Base-by-base conservation (phyloP, 2,888 invertebrate species). In the Agrotis segetum region DNA sequence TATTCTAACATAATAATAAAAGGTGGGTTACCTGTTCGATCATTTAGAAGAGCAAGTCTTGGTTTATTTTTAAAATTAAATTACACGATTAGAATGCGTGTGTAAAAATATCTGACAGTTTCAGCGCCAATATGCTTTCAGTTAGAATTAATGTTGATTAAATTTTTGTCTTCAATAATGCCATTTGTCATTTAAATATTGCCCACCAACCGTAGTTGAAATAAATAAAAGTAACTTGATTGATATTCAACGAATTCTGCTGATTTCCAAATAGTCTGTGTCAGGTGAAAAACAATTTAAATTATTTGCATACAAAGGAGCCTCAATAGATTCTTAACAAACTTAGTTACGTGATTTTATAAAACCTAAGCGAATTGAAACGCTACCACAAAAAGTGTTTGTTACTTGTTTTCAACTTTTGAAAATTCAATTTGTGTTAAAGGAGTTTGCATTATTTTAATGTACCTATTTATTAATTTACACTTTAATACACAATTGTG, bases 391-490 rank as follows among this genome's bases (percentile, higher is more conserved):
- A 46, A 56, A 40, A 17, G 5, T 65, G 65, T 52, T 71, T 77
- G 77, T 19, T 49, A 29, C 21, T 49, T 64, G 19, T 60, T 63
- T 67, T 60, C 14, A 21, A 56, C 24, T 40, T 59, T 11, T 21
- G 34, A 52, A 62, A 74, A 76, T 49, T 19, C 52, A 65, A 71
- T 71, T 65, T 49, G 2, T 50, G 46, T 55, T 6, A 65, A 11
- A 21, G 1, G 52, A 19, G 53, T 40, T 44, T 69, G 50, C 61
- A 52, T 74, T 77, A 7, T 77, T 69, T 49, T 44, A 71, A 64
- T 70, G 40, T 40, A 11, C 40, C 40, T 40, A 40, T 40, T 40
- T 11, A 40, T 40, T 40, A 40, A 40, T 9, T 40, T 40, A 40
- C 40, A 40, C 11, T 40, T 40, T 34, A 6, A 34, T 7, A 7